Evolutionary conservation across 1,140 invertebrate species (phyloP), one percentile per base, ranked within the genome.

Genomic region (Uloborus diversus): DNA sequence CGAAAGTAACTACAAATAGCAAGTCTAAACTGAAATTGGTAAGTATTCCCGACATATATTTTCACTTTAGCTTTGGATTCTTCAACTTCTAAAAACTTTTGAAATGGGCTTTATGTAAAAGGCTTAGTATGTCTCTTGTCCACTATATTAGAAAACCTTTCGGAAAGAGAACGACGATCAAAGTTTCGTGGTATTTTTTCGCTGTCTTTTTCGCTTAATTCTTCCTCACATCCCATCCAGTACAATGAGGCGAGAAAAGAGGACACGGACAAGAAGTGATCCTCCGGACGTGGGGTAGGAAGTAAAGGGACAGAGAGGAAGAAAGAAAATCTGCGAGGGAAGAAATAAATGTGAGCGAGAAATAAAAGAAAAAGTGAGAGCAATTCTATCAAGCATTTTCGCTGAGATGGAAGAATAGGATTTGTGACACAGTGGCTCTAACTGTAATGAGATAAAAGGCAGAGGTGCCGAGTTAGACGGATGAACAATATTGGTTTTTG

Each of bases 341-440:
- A 53, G 51, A 23, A n/a, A n/a, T n/a, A n/a, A 23, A n/a, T 53
- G 51, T n/a, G 51, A n/a, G n/a, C n/a, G n/a, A n/a, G n/a, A n/a
- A n/a, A n/a, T n/a, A n/a, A n/a, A n/a, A n/a, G n/a, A 53, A 53
- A 53, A 42, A 53, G 25, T 53, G n/a, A 23, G 7, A 23, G 11
- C 51, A 53, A 53, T 53, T 53, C 51, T 23, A 53, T 53, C 51
- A 53, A 53, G 51, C 9, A 53, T 53, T 53, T 53, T 14, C 51
- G 13, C 7, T 53, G 7, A 9, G n/a, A 14, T 7, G 51, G 25
- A 23, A 23, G 25, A 53, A 53, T 53, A 23, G 20, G 51, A 53
- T 53, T 53, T 53, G 51, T 53, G 51, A 53, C 51, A 53, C 14
- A 14, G 51, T 23, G 25, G 51, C n/a, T n/a, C n/a, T 53, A 53